Base-by-base conservation (phyloP, 1,140 invertebrate species). In the Bactericera cockerelli region DNA sequence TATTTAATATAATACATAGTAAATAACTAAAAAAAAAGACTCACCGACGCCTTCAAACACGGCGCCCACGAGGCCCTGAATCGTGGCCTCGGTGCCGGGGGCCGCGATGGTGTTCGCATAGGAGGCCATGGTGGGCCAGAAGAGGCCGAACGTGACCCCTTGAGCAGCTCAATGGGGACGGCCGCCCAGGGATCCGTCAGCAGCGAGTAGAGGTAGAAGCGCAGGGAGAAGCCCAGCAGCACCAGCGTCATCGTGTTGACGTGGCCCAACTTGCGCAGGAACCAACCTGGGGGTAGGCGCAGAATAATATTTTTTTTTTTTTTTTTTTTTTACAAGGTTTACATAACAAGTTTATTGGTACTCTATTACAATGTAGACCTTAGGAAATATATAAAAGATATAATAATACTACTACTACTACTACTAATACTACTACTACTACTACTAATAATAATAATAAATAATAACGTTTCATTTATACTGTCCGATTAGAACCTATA, bases 101-200 rank as follows among this genome's bases (percentile, higher is more conserved):
- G 89, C 87, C 3, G 89, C 82, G 1, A 92, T 80, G 63, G 84
- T 80, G 68, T 83, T 88, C 1, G 89, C 89, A 71, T 93, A 94
- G 0, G 86, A 87, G 8, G 89, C 82, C 82, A 93, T 90, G 8
- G 88, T 83, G 0, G 89, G 80, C 74, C 90, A 95, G 68, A 89
- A 88, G 60, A 95, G 75, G 11, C 91, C 90, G 68, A 89, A 89
- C 0, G 90, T 90, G 8, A 93, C 72, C 14, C 90, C 89, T 94
- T 89, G 6, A 89, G 72, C 58, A 91, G 69, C 72, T 95, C 92
- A 26, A 95, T 80, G 1, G 89, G 81, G 57, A 96, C 72, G 56
- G 87, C 80, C 70, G 78, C 79, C 88, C 89, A 93, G 0, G 86
- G 80, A 71, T 90, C 83, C 1, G 74, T 74, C 26, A 93, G 70